These are phyloP conservation scores for Caenorhabditis sinica DNA, from an alignment of 2,888 invertebrate species.

Conservation along the genomic window DNA sequence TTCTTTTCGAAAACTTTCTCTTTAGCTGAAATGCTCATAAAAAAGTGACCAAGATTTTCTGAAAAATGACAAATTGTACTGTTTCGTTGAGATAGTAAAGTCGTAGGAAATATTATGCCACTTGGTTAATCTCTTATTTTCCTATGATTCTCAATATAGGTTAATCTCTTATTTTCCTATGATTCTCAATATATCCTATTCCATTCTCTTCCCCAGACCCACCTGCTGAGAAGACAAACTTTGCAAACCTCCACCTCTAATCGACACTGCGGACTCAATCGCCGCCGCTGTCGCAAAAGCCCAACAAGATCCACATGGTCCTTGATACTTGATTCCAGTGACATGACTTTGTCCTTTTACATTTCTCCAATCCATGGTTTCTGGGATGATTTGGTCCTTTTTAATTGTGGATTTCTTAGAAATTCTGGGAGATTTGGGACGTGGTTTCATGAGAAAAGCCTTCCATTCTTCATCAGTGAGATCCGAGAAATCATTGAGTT, in stretches of 20 bases:
- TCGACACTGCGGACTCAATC: slow-evolving; percentile 50
- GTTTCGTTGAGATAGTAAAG: not conserved
- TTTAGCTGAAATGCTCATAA: too few relatives aligned
- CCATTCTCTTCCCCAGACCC: not conserved
- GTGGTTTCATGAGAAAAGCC: slow-evolving; percentile 19
- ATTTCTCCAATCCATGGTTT: slow-evolving; percentile 53
- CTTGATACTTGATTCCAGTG: slow-evolving; percentile 57
- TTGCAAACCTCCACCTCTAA: slow-evolving; percentile 8
- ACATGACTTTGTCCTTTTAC: slow-evolving; percentile 40
- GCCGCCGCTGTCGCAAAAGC: slow-evolving; percentile 50
- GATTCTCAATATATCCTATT: too few relatives aligned
- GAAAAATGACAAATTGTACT: not conserved
- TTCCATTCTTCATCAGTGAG: slow-evolving; percentile 48
- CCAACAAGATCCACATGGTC: slow-evolving; percentile 62
- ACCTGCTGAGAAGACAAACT: slow-evolving; percentile 50
- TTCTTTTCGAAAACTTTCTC: too few relatives aligned
- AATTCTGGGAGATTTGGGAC: not conserved
- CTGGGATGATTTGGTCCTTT: slow-evolving; percentile 17
- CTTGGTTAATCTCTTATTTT: too few relatives aligned
- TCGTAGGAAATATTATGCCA: not conserved
- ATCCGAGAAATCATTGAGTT: slow-evolving; percentile 51
- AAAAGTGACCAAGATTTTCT: too few relatives aligned
- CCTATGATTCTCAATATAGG: too few relatives aligned
- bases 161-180: too few relatives aligned
- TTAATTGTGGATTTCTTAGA: not conserved